Evolutionary conservation across 2,113 vertebrate species (phyloP), one percentile per base, ranked within the genome.

Genomic region (Brachirus orientalis): DNA sequence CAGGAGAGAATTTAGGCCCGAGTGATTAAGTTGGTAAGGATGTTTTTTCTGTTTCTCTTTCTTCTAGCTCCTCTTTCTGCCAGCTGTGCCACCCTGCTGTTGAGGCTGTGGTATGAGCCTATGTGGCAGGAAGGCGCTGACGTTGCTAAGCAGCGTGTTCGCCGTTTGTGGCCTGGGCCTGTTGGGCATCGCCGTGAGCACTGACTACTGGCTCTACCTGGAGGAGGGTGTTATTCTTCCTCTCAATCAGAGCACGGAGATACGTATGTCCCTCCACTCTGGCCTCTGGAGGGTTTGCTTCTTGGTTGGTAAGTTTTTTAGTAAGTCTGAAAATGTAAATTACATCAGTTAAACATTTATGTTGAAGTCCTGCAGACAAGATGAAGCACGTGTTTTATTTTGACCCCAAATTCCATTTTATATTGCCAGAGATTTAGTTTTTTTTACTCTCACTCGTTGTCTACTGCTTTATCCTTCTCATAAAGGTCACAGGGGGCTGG

Each of bases 221-320:
- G 96, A 99, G 77, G 97, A 98, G 45, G 96, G 96, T 0, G 92
- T 95, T 76, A 90, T 97, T 80, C 91, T 96, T 38, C 95, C 95
- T 13, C 95, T 96, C 11, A 99, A 98, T 91, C 96, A 98, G 93
- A 95, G 93, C 38, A 90, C 82, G 0, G 95, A 97, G 86, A 87
- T 96, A 87, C 95, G 94, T 78, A 93, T 96, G 91, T 95, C 95
- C 0, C 94, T 99, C 57, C 97, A 98, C 90, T 97, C 95, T 0
- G 97, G 96, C 50, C 95, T 98, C 59, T 98, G 97, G 97, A 92
- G 96, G 40, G 96, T 97, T 84, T 99, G 97, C 86, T 98, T 98
- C 67, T 84, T 98, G 46, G 94, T 95, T 86, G 96, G 97, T 98
- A 45, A 82, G 86, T 82, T 48, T 17, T 22, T 2, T 11, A 6